These are phyloP conservation scores for Nothura maculosa DNA, from an alignment of 2,797 vertebrate species.

Conservation along the genomic window DNA sequence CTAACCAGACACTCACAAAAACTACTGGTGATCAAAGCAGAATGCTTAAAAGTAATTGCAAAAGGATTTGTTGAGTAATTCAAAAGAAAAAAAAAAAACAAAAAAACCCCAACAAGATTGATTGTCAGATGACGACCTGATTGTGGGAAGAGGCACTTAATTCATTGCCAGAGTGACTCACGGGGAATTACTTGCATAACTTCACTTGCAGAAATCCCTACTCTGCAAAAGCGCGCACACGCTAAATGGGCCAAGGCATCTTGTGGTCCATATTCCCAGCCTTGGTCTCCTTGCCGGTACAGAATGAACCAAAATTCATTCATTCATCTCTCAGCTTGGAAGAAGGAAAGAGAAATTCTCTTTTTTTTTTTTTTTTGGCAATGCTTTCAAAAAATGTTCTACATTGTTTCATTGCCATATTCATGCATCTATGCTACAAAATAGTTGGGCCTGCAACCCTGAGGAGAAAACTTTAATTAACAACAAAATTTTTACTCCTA, in stretches of 20 bases:
- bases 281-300: background rate
- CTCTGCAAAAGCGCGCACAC: conserved; percentile 47
- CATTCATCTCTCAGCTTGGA: background rate
- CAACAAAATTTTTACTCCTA: conserved; percentile 31
- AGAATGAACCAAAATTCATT: conserved; percentile 11
- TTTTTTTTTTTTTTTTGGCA: background rate
- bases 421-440: background rate
- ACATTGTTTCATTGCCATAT: background rate
- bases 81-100: background rate
- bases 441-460: background rate
- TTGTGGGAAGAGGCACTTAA: conserved; percentile 65
- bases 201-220: conserved; percentile 47
- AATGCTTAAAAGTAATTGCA: conserved; percentile 48
- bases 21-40: background rate
- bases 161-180: conserved; percentile 70
- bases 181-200: conserved; percentile 63
- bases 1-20: background rate
- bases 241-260: conserved; percentile 68
- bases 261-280: background rate
- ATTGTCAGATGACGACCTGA: conserved; percentile 33
- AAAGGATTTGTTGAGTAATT: conserved; percentile 61
- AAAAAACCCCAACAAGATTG: background rate
- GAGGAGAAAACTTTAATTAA: conserved; percentile 13
- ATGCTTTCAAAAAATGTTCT: background rate
- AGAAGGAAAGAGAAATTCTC: background rate